Evolutionary conservation across 2,113 vertebrate genomes (phyloP).

Genomic region (Hemiscyllium ocellatum): DNA sequence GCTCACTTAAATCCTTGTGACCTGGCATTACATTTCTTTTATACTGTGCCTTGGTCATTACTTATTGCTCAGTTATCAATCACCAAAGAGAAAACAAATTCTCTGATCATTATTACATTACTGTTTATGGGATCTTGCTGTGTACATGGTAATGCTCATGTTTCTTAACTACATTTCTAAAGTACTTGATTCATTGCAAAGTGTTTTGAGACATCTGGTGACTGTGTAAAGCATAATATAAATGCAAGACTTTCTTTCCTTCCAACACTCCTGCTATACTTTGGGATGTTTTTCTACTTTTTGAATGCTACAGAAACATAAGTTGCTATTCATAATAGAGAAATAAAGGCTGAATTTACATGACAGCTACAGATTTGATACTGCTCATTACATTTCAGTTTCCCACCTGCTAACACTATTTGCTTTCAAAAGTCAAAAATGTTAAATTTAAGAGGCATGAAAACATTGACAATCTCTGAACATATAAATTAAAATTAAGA

Average conservation of each 20-base stretch:
- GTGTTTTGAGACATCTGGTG: too few relatives aligned
- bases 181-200: background rate
- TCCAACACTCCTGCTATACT: background rate
- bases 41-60: background rate
- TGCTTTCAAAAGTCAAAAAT: background rate
- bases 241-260: background rate
- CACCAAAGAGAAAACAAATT: background rate
- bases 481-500: background rate
- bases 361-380: background rate
- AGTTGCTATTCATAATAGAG: background rate
- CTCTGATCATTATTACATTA: background rate
- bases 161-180: background rate
- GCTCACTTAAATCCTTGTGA: background rate
- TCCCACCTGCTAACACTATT: background rate
- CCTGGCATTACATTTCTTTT: background rate
- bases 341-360: background rate
- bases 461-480: background rate
- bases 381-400: background rate
- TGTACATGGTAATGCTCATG: background rate
- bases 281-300: background rate
- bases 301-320: background rate
- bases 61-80: background rate
- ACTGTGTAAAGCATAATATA: background rate
- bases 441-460: background rate
- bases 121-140: background rate